phyloP scores from a whole-genome alignment of 2,113 vertebrate species.

The Ictalurus furcatus region DNA sequence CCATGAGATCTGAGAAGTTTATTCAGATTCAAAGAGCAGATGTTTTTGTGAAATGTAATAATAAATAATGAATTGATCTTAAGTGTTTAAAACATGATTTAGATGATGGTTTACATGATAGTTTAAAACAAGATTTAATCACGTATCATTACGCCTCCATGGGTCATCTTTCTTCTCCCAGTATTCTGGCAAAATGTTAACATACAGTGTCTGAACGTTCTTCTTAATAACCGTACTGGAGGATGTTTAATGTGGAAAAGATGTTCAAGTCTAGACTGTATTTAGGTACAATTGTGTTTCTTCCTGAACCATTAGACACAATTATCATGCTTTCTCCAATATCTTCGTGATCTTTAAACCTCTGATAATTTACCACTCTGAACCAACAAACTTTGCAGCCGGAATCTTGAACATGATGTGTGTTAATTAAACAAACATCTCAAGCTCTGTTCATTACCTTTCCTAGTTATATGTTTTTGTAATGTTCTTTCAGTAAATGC shows the following conservation, averaged over 20 bases:
- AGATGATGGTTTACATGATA: too few relatives aligned
- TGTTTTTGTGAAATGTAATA: conserved; percentile 30
- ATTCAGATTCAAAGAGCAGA: conserved; percentile 42
- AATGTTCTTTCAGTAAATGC: conserved; percentile 37
- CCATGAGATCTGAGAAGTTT: conserved; percentile 19
- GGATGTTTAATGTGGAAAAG: conserved; percentile 38
- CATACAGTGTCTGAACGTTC: conserved; percentile 35
- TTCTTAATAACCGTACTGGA: conserved; percentile 27
- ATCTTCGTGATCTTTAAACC: conserved; percentile 28
- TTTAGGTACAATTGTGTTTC: neutral
- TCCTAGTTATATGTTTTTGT: conserved; percentile 32
- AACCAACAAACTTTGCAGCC: conserved; percentile 11
- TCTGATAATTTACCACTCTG: neutral
- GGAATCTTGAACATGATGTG: conserved; percentile 10
- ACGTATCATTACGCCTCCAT: conserved; percentile 21
- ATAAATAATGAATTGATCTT: conserved; percentile 20
- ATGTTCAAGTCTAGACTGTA: conserved; percentile 31
- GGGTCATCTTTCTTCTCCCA: conserved; percentile 12
- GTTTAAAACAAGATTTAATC: conserved; percentile 15
- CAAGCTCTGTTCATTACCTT: neutral
- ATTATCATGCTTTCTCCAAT: conserved; percentile 32
- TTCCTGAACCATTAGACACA: neutral
- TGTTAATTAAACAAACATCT: conserved; percentile 10
- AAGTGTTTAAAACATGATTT: conserved; percentile 43
- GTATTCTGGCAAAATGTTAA: conserved; percentile 36